phyloP scores from a whole-genome alignment of 2,113 vertebrate species.

The Pyrgilauda ruficollis region DNA sequence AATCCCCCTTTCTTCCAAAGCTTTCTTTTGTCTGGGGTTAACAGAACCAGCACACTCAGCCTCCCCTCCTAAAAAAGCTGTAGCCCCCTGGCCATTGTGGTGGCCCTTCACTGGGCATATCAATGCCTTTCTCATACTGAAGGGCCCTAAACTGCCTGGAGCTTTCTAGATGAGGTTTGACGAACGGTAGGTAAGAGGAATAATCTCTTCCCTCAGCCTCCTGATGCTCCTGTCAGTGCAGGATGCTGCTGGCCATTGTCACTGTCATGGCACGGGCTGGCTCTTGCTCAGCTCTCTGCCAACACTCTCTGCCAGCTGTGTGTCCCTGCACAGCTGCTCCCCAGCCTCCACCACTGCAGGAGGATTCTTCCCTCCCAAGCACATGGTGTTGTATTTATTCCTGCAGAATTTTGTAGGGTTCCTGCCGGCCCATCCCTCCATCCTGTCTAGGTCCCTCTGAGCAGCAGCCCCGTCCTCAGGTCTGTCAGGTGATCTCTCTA shows the following conservation, averaged over 20 bases:
- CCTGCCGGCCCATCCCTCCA: background rate
- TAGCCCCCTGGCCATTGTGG: background rate
- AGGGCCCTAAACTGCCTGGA: background rate
- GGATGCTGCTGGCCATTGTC: accelerated
- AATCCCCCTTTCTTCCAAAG: background rate
- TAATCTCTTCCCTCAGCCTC: background rate
- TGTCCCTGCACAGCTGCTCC: background rate
- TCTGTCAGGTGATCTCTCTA: background rate
- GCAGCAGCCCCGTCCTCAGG: background rate
- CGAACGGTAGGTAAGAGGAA: background rate
- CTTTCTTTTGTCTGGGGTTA: background rate
- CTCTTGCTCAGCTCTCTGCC: background rate
- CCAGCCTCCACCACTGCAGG: background rate
- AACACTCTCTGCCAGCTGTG: too few relatives aligned
- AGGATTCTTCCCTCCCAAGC: background rate
- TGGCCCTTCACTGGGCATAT: accelerated
- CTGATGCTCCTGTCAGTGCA: background rate
- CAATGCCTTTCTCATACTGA: background rate
- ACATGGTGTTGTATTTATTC: background rate
- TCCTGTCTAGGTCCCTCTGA: background rate
- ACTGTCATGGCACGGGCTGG: background rate
- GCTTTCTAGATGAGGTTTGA: background rate
- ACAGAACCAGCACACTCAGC: background rate
- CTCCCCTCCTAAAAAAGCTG: background rate
- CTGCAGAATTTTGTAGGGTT: background rate